Conservation (phyloP, 2,888 invertebrate genomes). For the Euclidia mi region DNA sequence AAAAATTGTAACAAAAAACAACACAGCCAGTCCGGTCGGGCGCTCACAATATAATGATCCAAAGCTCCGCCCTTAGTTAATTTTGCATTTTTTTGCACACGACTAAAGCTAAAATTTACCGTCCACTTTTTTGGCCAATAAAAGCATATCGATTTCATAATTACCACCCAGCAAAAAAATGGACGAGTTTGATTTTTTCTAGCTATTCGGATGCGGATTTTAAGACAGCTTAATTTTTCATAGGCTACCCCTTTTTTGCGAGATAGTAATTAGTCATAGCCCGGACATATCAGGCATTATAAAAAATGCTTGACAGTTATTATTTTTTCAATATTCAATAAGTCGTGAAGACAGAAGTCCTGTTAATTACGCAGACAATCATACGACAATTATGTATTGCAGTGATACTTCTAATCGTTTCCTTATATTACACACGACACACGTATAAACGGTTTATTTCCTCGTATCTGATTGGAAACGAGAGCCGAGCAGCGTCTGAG, state of each 20-base stretch:
- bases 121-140: constrained; percentile 56
- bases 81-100: constrained; percentile 70
- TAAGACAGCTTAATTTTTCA: constrained; percentile 50
- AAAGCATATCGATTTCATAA: constrained; percentile 70
- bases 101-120: constrained; percentile 61
- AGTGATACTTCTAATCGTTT: constrained; percentile 79
- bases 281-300: constrained; percentile 24
- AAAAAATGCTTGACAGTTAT: constrained; percentile 31
- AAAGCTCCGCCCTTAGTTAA: constrained; percentile 80
- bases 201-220: constrained; percentile 41
- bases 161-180: constrained; percentile 48
- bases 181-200: constrained; percentile 36
- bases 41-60: constrained; percentile 82
- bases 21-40: constrained; percentile 73
- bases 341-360: constrained; percentile 71
- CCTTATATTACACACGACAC: constrained; percentile 64
- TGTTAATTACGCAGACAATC: constrained; percentile 73
- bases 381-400: constrained; percentile 71
- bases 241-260: constrained; percentile 51
- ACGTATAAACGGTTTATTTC: constrained; percentile 49
- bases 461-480: constrained; percentile 56
- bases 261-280: constrained; percentile 43
- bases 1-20: constrained; percentile 82
- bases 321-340: constrained; percentile 53
- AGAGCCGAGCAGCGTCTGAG: constrained; percentile 45